Evolutionary conservation across 2,797 vertebrate genomes (phyloP), one percentile per base, ranked within the genome.

Genomic region (Chiroxiphia lanceolata): DNA sequence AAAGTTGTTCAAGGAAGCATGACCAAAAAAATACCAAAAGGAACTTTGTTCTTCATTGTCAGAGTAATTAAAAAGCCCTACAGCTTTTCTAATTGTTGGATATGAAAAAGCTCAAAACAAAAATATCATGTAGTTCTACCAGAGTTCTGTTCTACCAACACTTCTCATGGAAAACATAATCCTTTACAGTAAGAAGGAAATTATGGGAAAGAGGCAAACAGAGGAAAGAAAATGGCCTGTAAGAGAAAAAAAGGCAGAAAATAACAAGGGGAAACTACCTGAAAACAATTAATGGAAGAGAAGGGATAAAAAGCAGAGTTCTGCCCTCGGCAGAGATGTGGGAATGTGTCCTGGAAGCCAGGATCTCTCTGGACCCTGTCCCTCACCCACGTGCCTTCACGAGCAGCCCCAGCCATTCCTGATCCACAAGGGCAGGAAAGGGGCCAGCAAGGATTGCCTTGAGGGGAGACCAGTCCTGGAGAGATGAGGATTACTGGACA

Each of bases 31-130:
- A 40, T 6, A 56, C 25, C 22, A 45, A 57, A 67, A 64, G 64
- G 31, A 86, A 68, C 36, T 60, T 53, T 57, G 56, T 9, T 80
- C 8, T 47, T 68, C 50, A 8, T 64, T 45, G 60, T 48, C 67
- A 71, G 19, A 68, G 71, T 70, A 93, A 93, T 67, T 91, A 63
- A 85, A 91, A 84, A 72, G 36, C 48, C 68, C 84, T 67, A 51
- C 27, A 79, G 67, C n/a, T 92, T 92, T 80, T 54, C 33, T 76
- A 93, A 89, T 18, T 22, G 33, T 13, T 27, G n/a, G 44, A 38
- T 20, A 64, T 33, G 19, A 38, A 85, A 56, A 80, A 87, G 25
- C 13, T 67, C 31, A 45, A 36, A 68, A 36, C 22, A 83, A 87
- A 93, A 44, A n/a, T 15, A 61, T 2, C 2, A 0, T 9, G 18